These are phyloP conservation scores for Apogon hyalosoma DNA, from an alignment of 2,797 vertebrate species.

Conservation along the genomic window DNA sequence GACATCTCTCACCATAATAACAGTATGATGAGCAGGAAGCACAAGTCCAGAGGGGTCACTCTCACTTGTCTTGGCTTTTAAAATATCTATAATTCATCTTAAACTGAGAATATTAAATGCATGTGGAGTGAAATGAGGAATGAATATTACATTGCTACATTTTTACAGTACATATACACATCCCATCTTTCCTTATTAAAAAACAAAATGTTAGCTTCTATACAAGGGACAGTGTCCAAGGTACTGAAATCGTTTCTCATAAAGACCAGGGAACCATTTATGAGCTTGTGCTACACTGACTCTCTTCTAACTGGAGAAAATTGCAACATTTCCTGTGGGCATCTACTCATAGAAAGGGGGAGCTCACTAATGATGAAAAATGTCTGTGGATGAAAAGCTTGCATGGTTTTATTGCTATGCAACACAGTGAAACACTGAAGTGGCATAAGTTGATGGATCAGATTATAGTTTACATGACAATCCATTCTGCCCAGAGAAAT, in stretches of 20 bases:
- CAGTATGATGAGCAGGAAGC: slow-evolving; percentile 21
- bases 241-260: slow-evolving; percentile 65
- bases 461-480: slow-evolving; percentile 13
- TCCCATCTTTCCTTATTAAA: slow-evolving; percentile 34
- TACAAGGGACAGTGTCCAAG: slow-evolving; percentile 33
- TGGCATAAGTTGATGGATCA: slow-evolving; percentile 42
- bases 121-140: slow-evolving; percentile 50
- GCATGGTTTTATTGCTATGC: slow-evolving; percentile 20
- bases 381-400: slow-evolving; percentile 16
- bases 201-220: slow-evolving; percentile 35
- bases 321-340: slow-evolving; percentile 33
- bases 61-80: slow-evolving; percentile 65
- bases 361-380: slow-evolving; percentile 56
- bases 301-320: slow-evolving; percentile 33
- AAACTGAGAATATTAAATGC: slow-evolving; percentile 52
- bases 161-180: slow-evolving; percentile 44
- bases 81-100: slow-evolving; percentile 74
- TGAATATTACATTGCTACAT: slow-evolving; percentile 69
- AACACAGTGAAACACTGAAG: slow-evolving; percentile 15
- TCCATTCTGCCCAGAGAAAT: slow-evolving; percentile 11
- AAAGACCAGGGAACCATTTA: slow-evolving; percentile 36
- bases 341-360: slow-evolving; percentile 23
- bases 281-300: slow-evolving; percentile 24
- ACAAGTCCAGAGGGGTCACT: slow-evolving; percentile 16
- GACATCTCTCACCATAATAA: slow-evolving; percentile 2